Evolutionary conservation across 2,888 invertebrate genomes (phyloP), one percentile per base, ranked within the genome.

Genomic region (Neocrepidodera transversa): DNA sequence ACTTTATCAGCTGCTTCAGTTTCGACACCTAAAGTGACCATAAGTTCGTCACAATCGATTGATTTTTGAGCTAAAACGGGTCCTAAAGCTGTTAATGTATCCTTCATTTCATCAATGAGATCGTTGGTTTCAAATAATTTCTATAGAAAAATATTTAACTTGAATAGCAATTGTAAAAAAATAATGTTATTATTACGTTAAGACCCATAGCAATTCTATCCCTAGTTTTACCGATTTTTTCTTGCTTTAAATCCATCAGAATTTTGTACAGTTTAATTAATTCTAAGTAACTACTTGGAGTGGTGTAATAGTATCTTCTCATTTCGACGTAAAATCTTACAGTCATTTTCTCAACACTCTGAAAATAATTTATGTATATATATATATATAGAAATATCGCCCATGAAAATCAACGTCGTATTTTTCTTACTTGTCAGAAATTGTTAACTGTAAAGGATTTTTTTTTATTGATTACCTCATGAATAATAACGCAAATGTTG

Each of bases 201-300:
- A 93, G 80, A 0, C 93, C 93, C 76, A 90, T 92, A 1, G 86
- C 83, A 61, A 93, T 90, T 65, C 91, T 83, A 61, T 87, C 88
- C 50, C 87, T 82, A 8, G 84, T 84, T 38, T 84, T 83, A 17
- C 85, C 84, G 30, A 90, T 89, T 71, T 89, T 85, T 62, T 86
- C 86, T 60, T 87, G 88, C 70, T 89, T 89, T 51, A 85, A 87
- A 23, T 84, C 81, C 1, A 94, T 78, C 75, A 93, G 86, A 8
- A 78, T 78, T 50, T 88, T 81, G 75, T 93, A 95, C 0, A 93
- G 82, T 73, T 91, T 93, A 23, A 95, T 82, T 28, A 95, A 80
- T 74, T 94, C 93, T 64, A 95, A 81, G 76, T 95, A 95, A 74
- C 92, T 93, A 76, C 93, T 95, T 0, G 95, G 95, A 0, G 95